Conservation (phyloP, 2,888 invertebrate species). For the Erpobdella octoculata region DNA sequence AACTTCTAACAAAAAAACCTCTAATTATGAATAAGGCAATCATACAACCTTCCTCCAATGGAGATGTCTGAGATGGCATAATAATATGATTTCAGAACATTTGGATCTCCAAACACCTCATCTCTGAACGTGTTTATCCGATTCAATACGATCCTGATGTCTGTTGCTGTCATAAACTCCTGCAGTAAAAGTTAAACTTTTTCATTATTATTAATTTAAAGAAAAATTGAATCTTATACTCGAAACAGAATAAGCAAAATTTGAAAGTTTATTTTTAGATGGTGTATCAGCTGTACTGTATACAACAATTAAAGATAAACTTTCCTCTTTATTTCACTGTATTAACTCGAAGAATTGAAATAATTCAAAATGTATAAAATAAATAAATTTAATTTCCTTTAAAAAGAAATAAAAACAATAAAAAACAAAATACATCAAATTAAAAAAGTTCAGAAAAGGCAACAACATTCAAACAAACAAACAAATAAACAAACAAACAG, state of each 20-base stretch:
- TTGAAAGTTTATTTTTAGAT: too few relatives aligned
- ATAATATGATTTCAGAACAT: constrained; percentile 88
- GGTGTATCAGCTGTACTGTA: too few relatives aligned
- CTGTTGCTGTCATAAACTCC: constrained; percentile 96
- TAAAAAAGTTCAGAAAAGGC: not conserved
- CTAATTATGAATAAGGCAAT: not conserved
- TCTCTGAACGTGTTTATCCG: constrained; percentile 96
- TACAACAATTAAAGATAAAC: too few relatives aligned
- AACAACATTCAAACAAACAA: not conserved
- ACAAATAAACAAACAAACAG: too few relatives aligned
- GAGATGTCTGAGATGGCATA: constrained; percentile 70
- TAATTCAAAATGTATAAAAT: not conserved
- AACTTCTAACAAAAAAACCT: not conserved
- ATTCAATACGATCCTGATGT: constrained; percentile 78
- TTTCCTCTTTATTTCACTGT: too few relatives aligned
- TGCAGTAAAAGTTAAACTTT: constrained; percentile 40
- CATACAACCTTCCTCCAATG: constrained; percentile 60
- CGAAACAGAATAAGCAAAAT: not conserved
- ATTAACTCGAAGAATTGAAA: not conserved
- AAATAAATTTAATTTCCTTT: not conserved
- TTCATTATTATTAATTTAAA: not conserved
- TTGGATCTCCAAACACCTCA: constrained; percentile 83
- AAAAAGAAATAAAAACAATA: not conserved
- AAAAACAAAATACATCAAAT: not conserved
- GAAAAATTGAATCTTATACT: not conserved